Evolutionary conservation across 1,140 invertebrate genomes (phyloP), one percentile per base, ranked within the genome.

Genomic region (Maconellicoccus hirsutus): DNA sequence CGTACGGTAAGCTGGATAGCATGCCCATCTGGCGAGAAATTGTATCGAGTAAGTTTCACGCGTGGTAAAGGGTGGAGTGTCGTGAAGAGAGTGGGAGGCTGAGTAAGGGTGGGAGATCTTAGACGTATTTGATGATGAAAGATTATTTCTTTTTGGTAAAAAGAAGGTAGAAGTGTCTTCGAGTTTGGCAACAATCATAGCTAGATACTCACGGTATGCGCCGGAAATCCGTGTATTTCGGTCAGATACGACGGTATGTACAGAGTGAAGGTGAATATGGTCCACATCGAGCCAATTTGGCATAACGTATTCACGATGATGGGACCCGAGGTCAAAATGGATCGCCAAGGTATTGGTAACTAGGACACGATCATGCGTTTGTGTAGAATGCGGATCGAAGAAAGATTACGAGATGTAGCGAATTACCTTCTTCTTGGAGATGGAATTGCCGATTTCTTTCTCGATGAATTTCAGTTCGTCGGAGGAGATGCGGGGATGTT

Each of bases 191-290:
- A n/a, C n/a, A n/a, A n/a, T n/a, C n/a, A n/a, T n/a, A n/a, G n/a
- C n/a, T n/a, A n/a, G n/a, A n/a, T n/a, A 61, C 59, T 61, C 59
- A 61, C 59, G 7, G 7, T 66, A 16, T 66, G 25, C 3, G 61
- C 7, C 8, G 19, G 3, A 25, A 66, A 66, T 72, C 91, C 87
- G 70, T 95, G 86, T 33, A 94, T 86, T 74, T 89, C 85, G 72
- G 87, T 88, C 76, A 96, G 87, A 77, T 94, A 96, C 0, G 88
- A 90, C 0, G 94, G 94, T 0, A 91, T 82, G 75, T 92, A 87
- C 0, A 90, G 91, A 77, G 94, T 85, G 69, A 94, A 80, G 0
- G 90, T 94, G 72, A 93, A 90, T 38, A 93, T 85, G 1, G 90
- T 90, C 91, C 92, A 96, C 75, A 90, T 86, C 61, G 86, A 85